These are phyloP conservation scores for Brachionus koreanus DNA, from an alignment of 1,140 invertebrate genomes.

Conservation along the genomic window DNA sequence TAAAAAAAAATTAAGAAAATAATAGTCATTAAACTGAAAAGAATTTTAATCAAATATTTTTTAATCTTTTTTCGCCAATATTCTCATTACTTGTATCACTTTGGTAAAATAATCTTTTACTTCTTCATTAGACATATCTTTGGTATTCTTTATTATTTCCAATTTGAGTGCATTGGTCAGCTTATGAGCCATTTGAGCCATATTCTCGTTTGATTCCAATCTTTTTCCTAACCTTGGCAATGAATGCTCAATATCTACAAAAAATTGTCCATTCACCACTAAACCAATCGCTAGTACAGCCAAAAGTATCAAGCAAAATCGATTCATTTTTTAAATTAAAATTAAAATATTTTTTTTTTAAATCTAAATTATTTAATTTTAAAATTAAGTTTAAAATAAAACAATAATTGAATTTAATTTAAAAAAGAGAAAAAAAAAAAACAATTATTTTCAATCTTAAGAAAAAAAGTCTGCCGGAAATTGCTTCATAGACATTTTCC, in stretches of 20 bases:
- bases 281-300: neutral
- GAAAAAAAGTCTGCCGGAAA: neutral
- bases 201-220: neutral
- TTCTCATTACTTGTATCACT: constrained; percentile 11
- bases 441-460: neutral
- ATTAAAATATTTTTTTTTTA: neutral
- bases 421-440: neutral
- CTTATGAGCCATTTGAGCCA: neutral
- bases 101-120: constrained; percentile 18
- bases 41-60: neutral
- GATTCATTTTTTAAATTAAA: constrained; percentile 7
- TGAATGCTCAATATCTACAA: constrained; percentile 42
- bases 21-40: neutral
- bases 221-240: constrained; percentile 30
- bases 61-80: neutral
- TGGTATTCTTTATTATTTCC: neutral
- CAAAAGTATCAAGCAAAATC: neutral
- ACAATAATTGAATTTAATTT: neutral
- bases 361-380: neutral
- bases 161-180: neutral
- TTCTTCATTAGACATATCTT: constrained; percentile 21
- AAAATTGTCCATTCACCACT: constrained; percentile 24
- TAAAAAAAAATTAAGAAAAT: neutral
- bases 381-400: neutral
- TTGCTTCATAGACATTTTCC: neutral